These are phyloP conservation scores for Odocoileus virginianus DNA, from an alignment of 2,113 vertebrate genomes.

Conservation along the genomic window DNA sequence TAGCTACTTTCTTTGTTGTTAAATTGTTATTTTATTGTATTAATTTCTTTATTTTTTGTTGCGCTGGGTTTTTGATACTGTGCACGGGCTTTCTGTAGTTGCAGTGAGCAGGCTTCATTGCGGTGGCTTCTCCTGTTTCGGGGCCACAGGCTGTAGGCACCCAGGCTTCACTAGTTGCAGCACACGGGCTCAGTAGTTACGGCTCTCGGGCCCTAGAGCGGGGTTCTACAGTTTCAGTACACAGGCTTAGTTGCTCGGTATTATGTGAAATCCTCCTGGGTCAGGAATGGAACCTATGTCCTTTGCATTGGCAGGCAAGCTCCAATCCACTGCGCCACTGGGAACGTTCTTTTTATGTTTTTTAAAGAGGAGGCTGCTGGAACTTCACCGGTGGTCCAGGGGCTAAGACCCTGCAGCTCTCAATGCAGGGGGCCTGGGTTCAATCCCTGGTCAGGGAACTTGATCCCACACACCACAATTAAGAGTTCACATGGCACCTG, in stretches of 20 bases:
- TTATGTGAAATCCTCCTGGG: neutral
- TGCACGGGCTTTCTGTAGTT: neutral
- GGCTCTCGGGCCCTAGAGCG: fast-evolving
- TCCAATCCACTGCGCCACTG: neutral
- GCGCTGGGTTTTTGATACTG: neutral
- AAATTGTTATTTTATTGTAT: neutral
- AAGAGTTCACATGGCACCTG: neutral
- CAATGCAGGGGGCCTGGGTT: neutral
- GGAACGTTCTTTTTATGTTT: neutral
- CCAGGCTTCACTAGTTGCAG: neutral
- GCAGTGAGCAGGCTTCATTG: neutral
- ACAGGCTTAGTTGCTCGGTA: neutral
- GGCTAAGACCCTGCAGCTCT: neutral
- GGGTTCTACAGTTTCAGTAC: neutral
- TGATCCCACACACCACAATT: neutral
- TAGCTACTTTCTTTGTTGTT: neutral
- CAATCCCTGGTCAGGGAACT: neutral
- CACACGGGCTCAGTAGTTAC: fast-evolving
- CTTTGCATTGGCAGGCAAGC: neutral
- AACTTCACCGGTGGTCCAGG: neutral
- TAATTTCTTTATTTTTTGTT: neutral
- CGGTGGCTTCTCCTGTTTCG: neutral
- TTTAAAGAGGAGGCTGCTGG: neutral
- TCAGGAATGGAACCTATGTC: neutral
- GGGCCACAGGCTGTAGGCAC: neutral